Conservation (phyloP, 2,888 invertebrate species). For the Bunonema sp. region DNA sequence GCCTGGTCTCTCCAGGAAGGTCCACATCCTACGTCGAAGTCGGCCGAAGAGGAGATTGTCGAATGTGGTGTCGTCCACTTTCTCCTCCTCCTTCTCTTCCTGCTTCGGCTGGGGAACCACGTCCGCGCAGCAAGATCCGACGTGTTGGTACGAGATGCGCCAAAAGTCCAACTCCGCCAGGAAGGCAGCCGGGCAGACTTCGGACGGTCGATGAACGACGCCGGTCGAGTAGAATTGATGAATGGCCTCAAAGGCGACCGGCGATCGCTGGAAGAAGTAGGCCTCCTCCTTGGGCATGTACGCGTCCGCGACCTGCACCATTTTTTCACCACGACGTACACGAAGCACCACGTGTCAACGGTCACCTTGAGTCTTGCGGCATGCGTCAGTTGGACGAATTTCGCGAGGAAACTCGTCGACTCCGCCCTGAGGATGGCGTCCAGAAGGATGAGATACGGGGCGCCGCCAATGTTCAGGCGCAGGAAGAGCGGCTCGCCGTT, state of each 20-base stretch:
- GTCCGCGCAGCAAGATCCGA: conserved; percentile 38
- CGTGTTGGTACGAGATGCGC: conserved; percentile 31
- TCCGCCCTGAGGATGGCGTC: conserved; percentile 32
- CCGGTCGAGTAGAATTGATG: conserved; percentile 42
- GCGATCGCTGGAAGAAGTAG: conserved; percentile 40
- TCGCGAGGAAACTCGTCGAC: conserved; percentile 29
- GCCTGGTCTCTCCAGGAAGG: conserved; percentile 33
- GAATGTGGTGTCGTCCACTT: conserved; percentile 40
- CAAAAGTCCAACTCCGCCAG: conserved; percentile 39
- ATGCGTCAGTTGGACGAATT: conserved; percentile 39
- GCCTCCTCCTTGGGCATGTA: conserved; percentile 33
- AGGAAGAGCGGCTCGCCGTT: conserved; percentile 27
- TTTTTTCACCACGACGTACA: not conserved
- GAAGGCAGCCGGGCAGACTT: conserved; percentile 37
- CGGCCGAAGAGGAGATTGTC: conserved; percentile 38
- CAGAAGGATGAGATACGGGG: conserved; percentile 26
- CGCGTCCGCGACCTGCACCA: conserved; percentile 31
- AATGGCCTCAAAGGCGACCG: conserved; percentile 33
- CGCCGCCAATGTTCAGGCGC: conserved; percentile 39
- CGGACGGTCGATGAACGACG: conserved; percentile 38
- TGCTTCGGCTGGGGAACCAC: conserved; percentile 26
- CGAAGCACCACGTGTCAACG: conserved; percentile 3
- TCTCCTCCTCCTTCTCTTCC: conserved; percentile 35
- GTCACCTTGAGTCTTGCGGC: conserved; percentile 26
- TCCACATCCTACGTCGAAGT: conserved; percentile 40